Evolutionary conservation across 1,140 invertebrate species (phyloP).

Genomic region (Cryptotermes secundus): DNA sequence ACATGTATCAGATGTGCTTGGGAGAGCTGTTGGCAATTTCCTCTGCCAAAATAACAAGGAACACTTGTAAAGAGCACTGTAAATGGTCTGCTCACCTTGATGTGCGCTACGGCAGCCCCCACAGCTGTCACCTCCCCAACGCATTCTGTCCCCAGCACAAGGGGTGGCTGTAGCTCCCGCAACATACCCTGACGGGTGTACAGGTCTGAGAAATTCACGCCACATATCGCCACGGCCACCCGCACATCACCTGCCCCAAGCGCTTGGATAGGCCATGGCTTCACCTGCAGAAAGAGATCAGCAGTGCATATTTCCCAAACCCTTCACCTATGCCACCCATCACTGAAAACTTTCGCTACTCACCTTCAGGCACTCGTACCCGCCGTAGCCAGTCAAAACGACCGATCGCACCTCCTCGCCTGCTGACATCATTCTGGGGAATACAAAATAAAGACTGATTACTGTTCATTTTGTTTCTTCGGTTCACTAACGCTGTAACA

Average conservation of each 20-base stretch:
- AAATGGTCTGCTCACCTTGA: constrained; percentile 45
- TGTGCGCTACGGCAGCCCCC: constrained; percentile 41
- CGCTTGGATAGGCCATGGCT: constrained; percentile 36
- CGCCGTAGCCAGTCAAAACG: constrained; percentile 41
- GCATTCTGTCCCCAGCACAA: constrained; percentile 54
- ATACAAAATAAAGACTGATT: no score
- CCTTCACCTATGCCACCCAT: background rate
- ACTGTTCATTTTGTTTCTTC: no score
- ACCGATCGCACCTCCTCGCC: constrained; percentile 29
- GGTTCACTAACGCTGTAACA: no score
- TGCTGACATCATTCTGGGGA: no score
- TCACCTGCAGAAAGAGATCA: constrained; percentile 38
- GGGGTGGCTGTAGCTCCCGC: constrained; percentile 44
- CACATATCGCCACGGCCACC: constrained; percentile 55
- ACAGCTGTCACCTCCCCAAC: constrained; percentile 46
- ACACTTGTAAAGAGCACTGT: no score
- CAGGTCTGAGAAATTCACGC: constrained; percentile 56
- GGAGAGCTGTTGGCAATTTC: no score
- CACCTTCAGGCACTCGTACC: constrained; percentile 40
- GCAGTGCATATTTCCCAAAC: background rate
- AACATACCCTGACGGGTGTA: constrained; percentile 51
- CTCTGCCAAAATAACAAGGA: no score
- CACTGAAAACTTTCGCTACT: background rate
- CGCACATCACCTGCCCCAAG: constrained; percentile 48
- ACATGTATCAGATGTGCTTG: no score